A percentile compares a stretch with the other conserved stretches of the same genome.
These are phyloP conservation scores for Sturnira hondurensis DNA, from an alignment of 2,113 vertebrate species.

Conservation along the genomic window DNA sequence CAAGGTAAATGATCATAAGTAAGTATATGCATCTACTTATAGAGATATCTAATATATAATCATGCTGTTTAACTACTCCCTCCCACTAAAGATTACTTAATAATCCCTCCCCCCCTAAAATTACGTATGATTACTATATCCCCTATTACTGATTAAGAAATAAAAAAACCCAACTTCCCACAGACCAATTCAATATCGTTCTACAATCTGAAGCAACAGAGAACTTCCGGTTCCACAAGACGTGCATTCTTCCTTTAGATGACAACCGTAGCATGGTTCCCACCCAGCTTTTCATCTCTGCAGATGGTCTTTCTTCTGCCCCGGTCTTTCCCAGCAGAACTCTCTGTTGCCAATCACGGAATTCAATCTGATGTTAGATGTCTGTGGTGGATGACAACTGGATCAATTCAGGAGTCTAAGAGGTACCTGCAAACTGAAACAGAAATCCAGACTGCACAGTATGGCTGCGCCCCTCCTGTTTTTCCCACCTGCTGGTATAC, in stretches of 20 bases:
- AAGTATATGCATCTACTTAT: constrained; percentile 55
- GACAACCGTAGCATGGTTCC: neutral
- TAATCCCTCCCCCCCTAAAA: constrained; percentile 62
- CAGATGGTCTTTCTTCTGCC: neutral
- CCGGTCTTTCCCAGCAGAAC: constrained; percentile 26
- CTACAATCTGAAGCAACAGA: constrained; percentile 66
- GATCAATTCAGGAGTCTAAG: constrained; percentile 57
- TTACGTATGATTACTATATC: constrained; percentile 54
- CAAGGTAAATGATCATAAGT: constrained; percentile 32
- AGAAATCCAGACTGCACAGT: constrained; percentile 34
- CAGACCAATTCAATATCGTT: constrained; percentile 39
- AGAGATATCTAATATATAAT: constrained; percentile 39
- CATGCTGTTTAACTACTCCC: constrained; percentile 64
- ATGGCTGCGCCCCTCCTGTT: neutral
- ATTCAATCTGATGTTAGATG: neutral
- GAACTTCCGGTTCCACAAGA: constrained; percentile 42
- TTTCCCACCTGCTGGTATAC: neutral
- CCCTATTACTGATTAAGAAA: constrained; percentile 60
- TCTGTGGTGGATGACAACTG: constrained; percentile 36
- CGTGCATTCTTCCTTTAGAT: neutral
- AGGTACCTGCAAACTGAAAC: constrained; percentile 67
- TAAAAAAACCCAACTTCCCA: constrained; percentile 47
- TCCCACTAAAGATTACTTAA: constrained; percentile 60
- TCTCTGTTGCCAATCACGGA: constrained; percentile 52
- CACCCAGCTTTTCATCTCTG: neutral